Evolutionary conservation across 2,888 invertebrate species (phyloP).

Genomic region (Bellardia pandia): DNA sequence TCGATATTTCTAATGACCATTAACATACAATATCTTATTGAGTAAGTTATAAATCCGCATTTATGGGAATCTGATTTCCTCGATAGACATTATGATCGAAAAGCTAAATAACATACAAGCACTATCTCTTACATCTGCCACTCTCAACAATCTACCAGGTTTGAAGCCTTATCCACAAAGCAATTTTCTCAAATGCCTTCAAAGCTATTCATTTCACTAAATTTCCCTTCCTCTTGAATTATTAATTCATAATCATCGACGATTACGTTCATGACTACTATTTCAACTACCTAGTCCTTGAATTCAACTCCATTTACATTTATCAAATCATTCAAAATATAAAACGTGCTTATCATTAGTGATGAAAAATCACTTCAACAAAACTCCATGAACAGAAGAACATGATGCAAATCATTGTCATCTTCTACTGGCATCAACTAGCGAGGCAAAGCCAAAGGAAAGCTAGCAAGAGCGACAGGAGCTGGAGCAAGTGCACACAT

Average conservation of each 20-base stretch:
- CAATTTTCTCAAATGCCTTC: neutral
- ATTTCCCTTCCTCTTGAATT: neutral
- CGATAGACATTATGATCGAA: neutral
- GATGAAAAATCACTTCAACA: conserved; percentile 72
- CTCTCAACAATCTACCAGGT: neutral
- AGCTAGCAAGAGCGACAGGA: conserved; percentile 17
- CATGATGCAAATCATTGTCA: conserved; percentile 59
- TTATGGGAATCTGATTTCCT: neutral
- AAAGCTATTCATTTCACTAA: neutral
- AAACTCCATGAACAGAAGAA: conserved; percentile 29
- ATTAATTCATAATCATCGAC: conserved; percentile 54
- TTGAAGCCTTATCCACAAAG: neutral
- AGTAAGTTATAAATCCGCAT: too few relatives aligned
- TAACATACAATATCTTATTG: too few relatives aligned
- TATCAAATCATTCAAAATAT: conserved; percentile 59
- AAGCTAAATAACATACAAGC: neutral
- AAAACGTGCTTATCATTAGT: conserved; percentile 65
- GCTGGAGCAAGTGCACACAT: conserved; percentile 53
- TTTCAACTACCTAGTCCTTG: conserved; percentile 41
- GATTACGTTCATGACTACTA: conserved; percentile 42
- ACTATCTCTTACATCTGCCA: conserved; percentile 8
- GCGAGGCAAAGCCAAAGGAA: conserved; percentile 3
- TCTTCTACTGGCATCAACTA: neutral
- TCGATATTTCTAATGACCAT: too few relatives aligned
- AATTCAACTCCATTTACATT: conserved; percentile 51